phyloP scores from a whole-genome alignment of 1,140 invertebrate species.

The Tetranychus cinnabarinus region DNA sequence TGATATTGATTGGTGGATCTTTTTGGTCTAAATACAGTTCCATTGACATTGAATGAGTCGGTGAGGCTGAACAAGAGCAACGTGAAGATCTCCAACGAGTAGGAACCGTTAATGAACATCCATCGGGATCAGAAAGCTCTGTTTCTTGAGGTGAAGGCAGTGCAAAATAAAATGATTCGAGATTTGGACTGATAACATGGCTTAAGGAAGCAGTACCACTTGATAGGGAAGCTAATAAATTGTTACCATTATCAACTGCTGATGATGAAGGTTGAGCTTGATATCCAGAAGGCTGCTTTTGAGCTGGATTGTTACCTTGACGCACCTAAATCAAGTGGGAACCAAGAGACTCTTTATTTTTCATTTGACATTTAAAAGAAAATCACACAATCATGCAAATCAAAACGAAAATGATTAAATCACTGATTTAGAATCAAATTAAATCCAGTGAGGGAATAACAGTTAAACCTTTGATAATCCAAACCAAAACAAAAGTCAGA shows the following conservation, averaged over 20 bases:
- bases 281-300: neutral
- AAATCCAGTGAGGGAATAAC: too few species aligned
- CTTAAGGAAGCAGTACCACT: conserved; percentile 5
- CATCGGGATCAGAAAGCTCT: conserved; percentile 14
- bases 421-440: too few species aligned
- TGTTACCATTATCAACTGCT: neutral
- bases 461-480: too few species aligned
- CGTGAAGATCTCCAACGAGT: neutral
- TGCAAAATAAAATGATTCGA: conserved; percentile 5
- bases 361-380: neutral
- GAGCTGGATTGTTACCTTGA: neutral
- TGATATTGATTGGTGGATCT: neutral
- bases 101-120: conserved; percentile 9
- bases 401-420: neutral
- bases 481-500: too few species aligned
- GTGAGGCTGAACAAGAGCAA: conserved; percentile 7
- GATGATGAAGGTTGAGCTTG: neutral
- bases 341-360: neutral
- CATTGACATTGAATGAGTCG: neutral
- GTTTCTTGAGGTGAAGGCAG: conserved; percentile 15
- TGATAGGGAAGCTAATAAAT: neutral
- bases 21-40: neutral
- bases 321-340: neutral
- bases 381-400: neutral
- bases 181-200: conserved; percentile 7